Conservation (phyloP, 2,797 vertebrate genomes). For the Enteromius mattozi region DNA sequence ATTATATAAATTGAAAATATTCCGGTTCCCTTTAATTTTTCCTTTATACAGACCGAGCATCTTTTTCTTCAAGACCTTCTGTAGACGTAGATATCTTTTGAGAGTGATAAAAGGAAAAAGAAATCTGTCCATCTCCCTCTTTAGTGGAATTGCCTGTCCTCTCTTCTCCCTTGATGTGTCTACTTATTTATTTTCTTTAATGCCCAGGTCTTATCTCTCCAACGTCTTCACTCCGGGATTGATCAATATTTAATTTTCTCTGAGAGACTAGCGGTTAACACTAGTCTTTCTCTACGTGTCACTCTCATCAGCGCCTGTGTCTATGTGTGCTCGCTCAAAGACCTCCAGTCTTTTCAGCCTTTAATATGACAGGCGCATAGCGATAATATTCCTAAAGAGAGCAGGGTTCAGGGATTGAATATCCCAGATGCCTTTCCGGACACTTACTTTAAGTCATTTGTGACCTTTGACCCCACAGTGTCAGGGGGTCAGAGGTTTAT, state of each 20-base stretch:
- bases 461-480: constrained; percentile 72
- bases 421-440: constrained; percentile 56
- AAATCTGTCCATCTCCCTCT: constrained; percentile 59
- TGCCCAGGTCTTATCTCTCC: constrained; percentile 66
- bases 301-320: constrained; percentile 51
- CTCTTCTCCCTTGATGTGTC: constrained; percentile 68
- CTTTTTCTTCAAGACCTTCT: constrained; percentile 38
- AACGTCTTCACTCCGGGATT: constrained; percentile 80
- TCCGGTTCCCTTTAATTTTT: neutral
- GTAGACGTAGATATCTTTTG: constrained; percentile 51
- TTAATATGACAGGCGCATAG: constrained; percentile 72
- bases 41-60: constrained; percentile 12
- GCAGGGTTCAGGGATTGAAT: constrained; percentile 37
- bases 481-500: constrained; percentile 69
- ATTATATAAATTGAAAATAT: constrained; percentile 36
- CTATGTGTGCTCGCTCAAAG: constrained; percentile 47
- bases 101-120: constrained; percentile 51
- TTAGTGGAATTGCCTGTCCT: constrained; percentile 59
- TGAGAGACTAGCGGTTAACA: constrained; percentile 72
- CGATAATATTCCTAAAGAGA: constrained; percentile 75
- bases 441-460: constrained; percentile 69
- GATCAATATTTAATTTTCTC: constrained; percentile 96
- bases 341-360: constrained; percentile 57
- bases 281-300: constrained; percentile 56
- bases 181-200: constrained; percentile 74